Conservation (phyloP, 1,140 invertebrate genomes). For the Trachymyrmex septentrionalis region DNA sequence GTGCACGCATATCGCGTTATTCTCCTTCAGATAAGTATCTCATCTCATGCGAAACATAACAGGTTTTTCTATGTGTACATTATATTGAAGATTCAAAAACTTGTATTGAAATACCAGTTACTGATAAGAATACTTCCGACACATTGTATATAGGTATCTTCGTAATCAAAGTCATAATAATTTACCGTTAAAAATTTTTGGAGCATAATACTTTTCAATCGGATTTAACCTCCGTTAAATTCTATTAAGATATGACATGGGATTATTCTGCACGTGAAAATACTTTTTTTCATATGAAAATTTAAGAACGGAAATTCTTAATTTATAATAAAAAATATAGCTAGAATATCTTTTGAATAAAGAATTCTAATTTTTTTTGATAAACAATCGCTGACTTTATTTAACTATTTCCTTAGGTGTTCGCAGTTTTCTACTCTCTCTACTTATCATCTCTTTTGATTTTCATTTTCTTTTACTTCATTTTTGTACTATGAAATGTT, state of each 20-base stretch:
- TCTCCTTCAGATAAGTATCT: conserved; percentile 7
- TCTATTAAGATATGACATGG: neutral
- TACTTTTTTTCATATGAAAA: neutral
- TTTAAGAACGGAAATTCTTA: neutral
- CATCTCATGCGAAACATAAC: conserved; percentile 7
- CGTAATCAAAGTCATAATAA: neutral
- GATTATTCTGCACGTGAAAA: neutral
- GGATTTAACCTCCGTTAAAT: neutral
- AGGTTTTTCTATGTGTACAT: neutral
- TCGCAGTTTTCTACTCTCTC: too few relatives aligned
- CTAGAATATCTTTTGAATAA: too few relatives aligned
- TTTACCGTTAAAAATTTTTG: conserved; percentile 3
- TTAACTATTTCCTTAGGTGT: neutral
- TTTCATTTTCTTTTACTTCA: neutral
- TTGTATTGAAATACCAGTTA: neutral
- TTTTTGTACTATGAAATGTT: neutral
- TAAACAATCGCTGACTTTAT: too few relatives aligned
- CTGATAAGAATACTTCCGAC: neutral
- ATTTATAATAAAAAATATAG: neutral
- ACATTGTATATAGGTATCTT: conserved; percentile 8
- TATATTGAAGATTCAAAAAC: conserved; percentile 16
- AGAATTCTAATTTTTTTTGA: too few relatives aligned
- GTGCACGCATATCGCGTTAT: neutral
- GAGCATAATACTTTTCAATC: neutral
- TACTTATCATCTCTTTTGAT: neutral